phyloP scores from a whole-genome alignment of 2,113 vertebrate species.

The Choloepus hoffmanni region DNA sequence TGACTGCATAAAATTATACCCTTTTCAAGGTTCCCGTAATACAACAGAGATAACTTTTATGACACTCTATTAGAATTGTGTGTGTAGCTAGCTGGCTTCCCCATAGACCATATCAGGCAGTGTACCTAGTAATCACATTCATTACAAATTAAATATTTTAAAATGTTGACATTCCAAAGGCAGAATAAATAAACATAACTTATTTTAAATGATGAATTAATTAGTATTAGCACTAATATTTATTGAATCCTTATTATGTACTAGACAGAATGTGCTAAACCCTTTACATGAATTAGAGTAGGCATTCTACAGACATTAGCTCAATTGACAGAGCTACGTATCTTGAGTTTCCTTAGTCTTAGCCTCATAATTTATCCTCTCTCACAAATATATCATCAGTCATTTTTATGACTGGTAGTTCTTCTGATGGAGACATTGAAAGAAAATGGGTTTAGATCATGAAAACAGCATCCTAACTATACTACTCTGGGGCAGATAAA shows the following conservation, averaged over 20 bases:
- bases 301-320: background rate
- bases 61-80: background rate
- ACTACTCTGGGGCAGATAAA: slow-evolving; percentile 13
- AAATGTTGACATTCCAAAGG: slow-evolving; percentile 43
- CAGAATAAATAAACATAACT: slow-evolving; percentile 60
- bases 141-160: slow-evolving; percentile 51
- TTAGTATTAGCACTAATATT: slow-evolving; percentile 48
- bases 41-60: background rate
- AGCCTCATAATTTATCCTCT: slow-evolving; percentile 25
- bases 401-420: slow-evolving; percentile 41
- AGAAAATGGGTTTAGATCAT: slow-evolving; percentile 20
- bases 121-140: background rate
- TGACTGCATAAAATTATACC: background rate
- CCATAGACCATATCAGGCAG: background rate
- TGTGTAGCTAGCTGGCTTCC: background rate
- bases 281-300: background rate
- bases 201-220: slow-evolving; percentile 62
- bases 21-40: background rate
- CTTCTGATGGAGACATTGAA: background rate
- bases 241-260: background rate
- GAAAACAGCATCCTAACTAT: background rate
- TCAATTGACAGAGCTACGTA: background rate
- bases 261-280: background rate
- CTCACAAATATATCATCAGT: background rate
- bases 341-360: background rate